Base-by-base conservation (phyloP, 2,888 invertebrate genomes). In the Coelogynopora nodosa region DNA sequence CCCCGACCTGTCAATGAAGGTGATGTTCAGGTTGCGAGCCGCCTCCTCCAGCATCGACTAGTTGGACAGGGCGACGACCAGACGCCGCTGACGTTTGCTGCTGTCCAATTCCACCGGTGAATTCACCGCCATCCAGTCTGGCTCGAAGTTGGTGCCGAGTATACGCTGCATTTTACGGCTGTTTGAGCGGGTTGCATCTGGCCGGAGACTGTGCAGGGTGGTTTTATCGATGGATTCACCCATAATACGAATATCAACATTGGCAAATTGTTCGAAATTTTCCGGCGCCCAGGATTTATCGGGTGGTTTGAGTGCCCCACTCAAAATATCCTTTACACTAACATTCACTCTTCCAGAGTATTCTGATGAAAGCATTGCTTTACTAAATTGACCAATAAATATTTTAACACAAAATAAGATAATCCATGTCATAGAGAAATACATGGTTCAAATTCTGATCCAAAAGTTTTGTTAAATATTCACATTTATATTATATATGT, bases 71-170 rank as follows among this genome's bases (percentile, higher is more conserved):
- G 18, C 18, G 5, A 18, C 5, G 49, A 18, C 5, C 5, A 18
- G 49, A 10, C 49, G 49, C 23, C 49, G 31, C 1, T 82, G 31
- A 2, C 89, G 90, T 26, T 86, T 82, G 49, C 88, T 88, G 2
- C 88, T 85, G 5, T 49, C 18, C 49, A 18, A 49, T 49, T 49
- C 5, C 5, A 18, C 49, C 5, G 49, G 49, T 49, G 5, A 18
- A 5, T 49, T 18, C 5, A 49, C 18, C 0, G 90, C 89, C 89
- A 90, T 90, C 89, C 89, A 90, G 67, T 89, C 87, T 10, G 87
- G 67, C 85, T 90, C 88, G 84, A 88, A 89, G 81, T 89, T 87
- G 10, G 87, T 86, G 2, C 89, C 89, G 67, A 90, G 84, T 10
- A 88, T 83, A 28, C 87, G 80, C 49, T 88, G 31, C 82, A 90